Evolutionary conservation across 2,797 vertebrate genomes (phyloP).

Genomic region (Sciurus carolinensis): DNA sequence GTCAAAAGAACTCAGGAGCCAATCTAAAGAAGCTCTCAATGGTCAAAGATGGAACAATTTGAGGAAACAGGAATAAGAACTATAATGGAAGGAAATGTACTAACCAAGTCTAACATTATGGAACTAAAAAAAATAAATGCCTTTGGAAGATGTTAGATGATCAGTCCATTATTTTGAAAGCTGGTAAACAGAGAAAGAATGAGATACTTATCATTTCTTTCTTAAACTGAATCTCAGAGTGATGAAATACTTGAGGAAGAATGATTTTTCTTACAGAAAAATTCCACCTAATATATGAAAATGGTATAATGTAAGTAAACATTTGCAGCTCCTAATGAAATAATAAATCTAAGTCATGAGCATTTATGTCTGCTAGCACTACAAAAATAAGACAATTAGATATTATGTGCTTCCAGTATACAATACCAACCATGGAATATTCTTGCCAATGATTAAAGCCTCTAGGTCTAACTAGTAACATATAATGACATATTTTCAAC

Average conservation of each 20-base stretch:
- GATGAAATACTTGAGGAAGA: neutral
- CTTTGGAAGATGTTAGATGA: neutral
- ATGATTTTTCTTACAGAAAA: neutral
- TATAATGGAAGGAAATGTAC: neutral
- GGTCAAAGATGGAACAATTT: neutral
- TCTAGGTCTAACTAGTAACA: neutral
- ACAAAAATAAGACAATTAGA: neutral
- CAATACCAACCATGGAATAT: neutral
- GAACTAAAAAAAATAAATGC: neutral
- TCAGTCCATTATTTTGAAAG: slow-evolving; percentile 2
- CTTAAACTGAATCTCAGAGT: neutral
- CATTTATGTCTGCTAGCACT: neutral
- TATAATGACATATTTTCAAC: neutral
- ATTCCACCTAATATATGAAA: neutral
- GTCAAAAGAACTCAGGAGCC: neutral
- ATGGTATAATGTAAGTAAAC: neutral
- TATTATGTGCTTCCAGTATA: neutral
- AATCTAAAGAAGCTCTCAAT: neutral
- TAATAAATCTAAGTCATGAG: neutral
- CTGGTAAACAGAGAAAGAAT: neutral
- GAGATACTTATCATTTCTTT: neutral
- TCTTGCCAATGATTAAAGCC: neutral
- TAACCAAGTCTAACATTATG: neutral
- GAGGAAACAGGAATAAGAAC: neutral
- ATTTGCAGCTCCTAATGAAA: slow-evolving; percentile 19